Evolutionary conservation across 2,888 invertebrate genomes (phyloP).

Genomic region (Trachelus iudaicus): DNA sequence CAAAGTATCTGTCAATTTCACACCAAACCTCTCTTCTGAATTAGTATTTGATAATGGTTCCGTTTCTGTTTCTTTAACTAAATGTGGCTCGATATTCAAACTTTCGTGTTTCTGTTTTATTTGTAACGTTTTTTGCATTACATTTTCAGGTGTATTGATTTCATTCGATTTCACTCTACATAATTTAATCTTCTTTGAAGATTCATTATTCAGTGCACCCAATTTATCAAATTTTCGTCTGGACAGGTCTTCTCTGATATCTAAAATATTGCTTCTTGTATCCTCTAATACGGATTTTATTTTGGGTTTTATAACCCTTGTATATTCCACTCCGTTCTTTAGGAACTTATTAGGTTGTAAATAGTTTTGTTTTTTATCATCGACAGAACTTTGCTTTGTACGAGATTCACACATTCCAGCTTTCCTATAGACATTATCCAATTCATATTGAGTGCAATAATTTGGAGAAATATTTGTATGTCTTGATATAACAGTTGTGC

Average conservation of each 20-base stretch:
- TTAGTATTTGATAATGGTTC: neutral
- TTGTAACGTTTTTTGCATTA: too few relatives aligned
- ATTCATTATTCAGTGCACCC: conserved; percentile 6
- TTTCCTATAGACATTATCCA: conserved; percentile 8
- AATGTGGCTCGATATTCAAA: neutral
- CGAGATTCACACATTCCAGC: neutral
- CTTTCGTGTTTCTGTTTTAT: too few relatives aligned
- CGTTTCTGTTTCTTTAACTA: neutral
- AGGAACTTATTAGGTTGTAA: conserved; percentile 26
- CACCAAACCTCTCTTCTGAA: conserved; percentile 23
- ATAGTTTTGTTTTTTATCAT: conserved; percentile 52
- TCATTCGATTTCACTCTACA: neutral
- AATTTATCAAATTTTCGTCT: conserved; percentile 19
- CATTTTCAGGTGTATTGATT: neutral
- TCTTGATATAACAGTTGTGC: conserved; percentile 33
- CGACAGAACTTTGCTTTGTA: conserved; percentile 22
- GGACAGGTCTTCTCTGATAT: conserved; percentile 34
- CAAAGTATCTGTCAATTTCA: conserved; percentile 70
- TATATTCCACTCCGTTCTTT: conserved; percentile 39
- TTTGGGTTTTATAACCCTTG: conserved; percentile 31
- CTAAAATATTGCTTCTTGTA: conserved; percentile 15
- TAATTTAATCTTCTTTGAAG: conserved; percentile 3
- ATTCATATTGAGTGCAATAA: conserved; percentile 29
- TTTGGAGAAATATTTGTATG: conserved; percentile 38
- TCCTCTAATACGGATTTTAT: conserved; percentile 16